Conservation (phyloP, 1,140 invertebrate genomes). For the Mactra quadrangularis region DNA sequence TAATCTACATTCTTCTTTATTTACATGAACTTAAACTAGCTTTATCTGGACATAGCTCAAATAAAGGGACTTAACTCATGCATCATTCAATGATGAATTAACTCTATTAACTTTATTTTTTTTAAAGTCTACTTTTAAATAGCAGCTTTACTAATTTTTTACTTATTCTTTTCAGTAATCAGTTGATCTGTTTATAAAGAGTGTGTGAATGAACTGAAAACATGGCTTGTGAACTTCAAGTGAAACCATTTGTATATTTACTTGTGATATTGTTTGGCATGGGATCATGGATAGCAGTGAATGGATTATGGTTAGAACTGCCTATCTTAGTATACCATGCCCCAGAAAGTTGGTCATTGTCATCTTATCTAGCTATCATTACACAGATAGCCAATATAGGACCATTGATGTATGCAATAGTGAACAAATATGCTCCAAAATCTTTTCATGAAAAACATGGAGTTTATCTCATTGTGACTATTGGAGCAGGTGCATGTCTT, state of each 20-base stretch:
- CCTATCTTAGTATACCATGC: constrained; percentile 90
- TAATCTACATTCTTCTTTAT: no score
- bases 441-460: constrained; percentile 86
- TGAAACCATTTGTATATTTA: constrained; percentile 66
- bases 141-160: no score
- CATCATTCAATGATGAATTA: no score
- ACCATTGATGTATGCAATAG: constrained; percentile 88
- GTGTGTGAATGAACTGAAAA: neutral
- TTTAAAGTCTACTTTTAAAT: no score
- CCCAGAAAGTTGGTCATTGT: constrained; percentile 94
- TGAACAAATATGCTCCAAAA: constrained; percentile 84
- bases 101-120: no score
- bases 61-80: no score
- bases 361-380: constrained; percentile 92
- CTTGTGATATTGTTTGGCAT: constrained; percentile 92
- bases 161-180: neutral
- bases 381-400: constrained; percentile 93
- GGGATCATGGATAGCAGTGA: constrained; percentile 93
- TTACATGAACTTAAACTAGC: no score
- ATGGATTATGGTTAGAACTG: constrained; percentile 94
- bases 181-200: neutral
- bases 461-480: constrained; percentile 88
- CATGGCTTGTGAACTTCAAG: constrained; percentile 24
- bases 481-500: constrained; percentile 88
- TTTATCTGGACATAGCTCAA: no score